Conservation (phyloP, 92 coral and sea anemone genomes). For the Paragorgia papillata region DNA sequence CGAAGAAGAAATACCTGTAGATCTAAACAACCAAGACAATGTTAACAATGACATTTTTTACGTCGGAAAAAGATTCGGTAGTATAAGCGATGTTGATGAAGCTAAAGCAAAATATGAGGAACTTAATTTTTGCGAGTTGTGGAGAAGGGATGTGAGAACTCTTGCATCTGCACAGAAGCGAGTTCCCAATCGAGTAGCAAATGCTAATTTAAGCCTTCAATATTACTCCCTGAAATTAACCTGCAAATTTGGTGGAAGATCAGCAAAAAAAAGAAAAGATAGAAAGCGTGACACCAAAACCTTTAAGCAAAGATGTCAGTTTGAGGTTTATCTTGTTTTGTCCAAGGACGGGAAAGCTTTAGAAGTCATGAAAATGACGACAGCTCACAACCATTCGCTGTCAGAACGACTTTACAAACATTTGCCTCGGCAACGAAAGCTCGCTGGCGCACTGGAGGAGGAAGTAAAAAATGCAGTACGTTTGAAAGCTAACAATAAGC, state of each 20-base stretch:
- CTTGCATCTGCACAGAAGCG: constrained; percentile 46
- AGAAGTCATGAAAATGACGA: constrained; percentile 12
- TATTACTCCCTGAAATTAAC: constrained; percentile 56
- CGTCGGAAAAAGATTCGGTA: constrained; percentile 52
- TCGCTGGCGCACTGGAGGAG: constrained; percentile 10
- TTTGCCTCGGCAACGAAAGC: constrained; percentile 49
- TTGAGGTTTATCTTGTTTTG: constrained; percentile 29
- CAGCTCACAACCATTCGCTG: constrained; percentile 32
- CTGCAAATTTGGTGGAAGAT: constrained; percentile 61
- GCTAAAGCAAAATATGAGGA: constrained; percentile 46
- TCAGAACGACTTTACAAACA: constrained; percentile 40
- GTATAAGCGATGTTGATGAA: constrained; percentile 38
- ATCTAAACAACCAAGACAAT: no score
- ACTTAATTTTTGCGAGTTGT: constrained; percentile 52
- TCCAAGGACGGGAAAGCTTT: constrained; percentile 26
- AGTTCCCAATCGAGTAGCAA: constrained; percentile 56
- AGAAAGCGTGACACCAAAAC: not conserved
- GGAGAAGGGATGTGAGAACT: constrained; percentile 54
- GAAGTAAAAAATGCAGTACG: constrained; percentile 42
- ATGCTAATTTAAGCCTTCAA: constrained; percentile 49
- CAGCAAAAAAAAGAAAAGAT: not conserved
- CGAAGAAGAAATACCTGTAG: no score
- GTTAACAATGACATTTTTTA: constrained; percentile 19
- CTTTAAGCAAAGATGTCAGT: constrained; percentile 42
- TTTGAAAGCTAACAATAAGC: constrained; percentile 57